Conservation (phyloP, 2,113 vertebrate species). For the Rhombomys opimus region DNA sequence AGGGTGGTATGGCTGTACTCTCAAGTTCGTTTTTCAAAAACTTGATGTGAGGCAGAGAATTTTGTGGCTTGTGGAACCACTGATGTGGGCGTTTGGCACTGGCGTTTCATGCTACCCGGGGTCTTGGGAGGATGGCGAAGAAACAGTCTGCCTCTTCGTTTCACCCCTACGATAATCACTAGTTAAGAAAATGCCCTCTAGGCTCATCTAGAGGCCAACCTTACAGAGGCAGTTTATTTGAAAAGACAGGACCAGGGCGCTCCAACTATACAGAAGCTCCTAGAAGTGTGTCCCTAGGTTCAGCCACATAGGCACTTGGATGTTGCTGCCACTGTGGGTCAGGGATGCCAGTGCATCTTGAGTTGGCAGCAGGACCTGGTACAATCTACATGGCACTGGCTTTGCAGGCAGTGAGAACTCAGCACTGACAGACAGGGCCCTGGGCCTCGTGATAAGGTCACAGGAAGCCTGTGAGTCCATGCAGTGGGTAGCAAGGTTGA, state of each 20-base stretch:
- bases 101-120: neutral
- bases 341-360: neutral
- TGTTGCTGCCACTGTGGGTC: neutral
- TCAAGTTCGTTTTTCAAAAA: slow-evolving; percentile 31
- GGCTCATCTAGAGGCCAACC: neutral
- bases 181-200: neutral
- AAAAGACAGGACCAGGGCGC: neutral
- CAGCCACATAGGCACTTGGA: neutral
- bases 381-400: neutral
- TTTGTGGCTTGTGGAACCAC: neutral
- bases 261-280: neutral
- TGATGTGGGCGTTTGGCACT: neutral
- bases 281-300: neutral
- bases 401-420: neutral
- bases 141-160: slow-evolving; percentile 6
- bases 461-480: neutral
- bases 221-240: neutral
- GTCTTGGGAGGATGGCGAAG: neutral
- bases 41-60: slow-evolving; percentile 10
- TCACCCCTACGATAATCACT: neutral
- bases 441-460: neutral
- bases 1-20: no score
- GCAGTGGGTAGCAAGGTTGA: neutral
- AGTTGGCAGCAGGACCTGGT: neutral
- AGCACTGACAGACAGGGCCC: neutral